Evolutionary conservation across 2,113 vertebrate species (phyloP), one percentile per base, ranked within the genome.

Genomic region (Edolisoma coerulescens): DNA sequence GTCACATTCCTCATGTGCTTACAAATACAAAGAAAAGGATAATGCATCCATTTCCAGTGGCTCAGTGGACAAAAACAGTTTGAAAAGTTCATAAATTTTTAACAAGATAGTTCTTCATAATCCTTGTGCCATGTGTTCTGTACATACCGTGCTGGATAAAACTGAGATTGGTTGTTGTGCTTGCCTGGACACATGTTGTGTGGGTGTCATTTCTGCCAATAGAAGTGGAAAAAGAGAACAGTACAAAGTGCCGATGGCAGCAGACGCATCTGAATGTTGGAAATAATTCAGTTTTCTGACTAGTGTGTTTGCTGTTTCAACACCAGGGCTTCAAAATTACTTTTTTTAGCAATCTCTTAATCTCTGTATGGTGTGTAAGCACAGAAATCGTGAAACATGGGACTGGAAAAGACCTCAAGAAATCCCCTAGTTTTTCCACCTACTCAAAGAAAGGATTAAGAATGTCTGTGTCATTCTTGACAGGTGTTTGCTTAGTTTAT

Each of bases 191-290:
- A 97, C 93, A 94, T 95, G 93, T 94, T 95, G 79, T 94, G 95
- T 95, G 92, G 96, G 96, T 65, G 91, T 95, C 67, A 84, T 83
- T 96, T 81, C 95, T 97, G 78, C 94, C 96, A 90, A 82, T 61
- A 75, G 83, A 77, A 96, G 61, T 90, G 76, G 73, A 69, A 93
- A 91, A 94, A 87, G 89, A 49, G 67, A 96, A 96, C 73, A 54
- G 82, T 87, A 79, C 93, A 61, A 68, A 89, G 90, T 76, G 89
- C 90, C 3, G 7, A 70, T 95, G 87, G 44, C 63, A 84, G 88
- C 78, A 97, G 80, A 88, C 88, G 60, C 71, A 86, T 85, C 84
- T 87, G 67, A 79, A 56, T 96, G 20, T 92, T 77, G 53, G 74
- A 65, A 91, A 54, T 63, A 74, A 70, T 91, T 86, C 10, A 1